A percentile compares a stretch with the other conserved stretches of the same genome.
phyloP scores from a whole-genome alignment of 1,140 invertebrate genomes.

The Gryon sp. region DNA sequence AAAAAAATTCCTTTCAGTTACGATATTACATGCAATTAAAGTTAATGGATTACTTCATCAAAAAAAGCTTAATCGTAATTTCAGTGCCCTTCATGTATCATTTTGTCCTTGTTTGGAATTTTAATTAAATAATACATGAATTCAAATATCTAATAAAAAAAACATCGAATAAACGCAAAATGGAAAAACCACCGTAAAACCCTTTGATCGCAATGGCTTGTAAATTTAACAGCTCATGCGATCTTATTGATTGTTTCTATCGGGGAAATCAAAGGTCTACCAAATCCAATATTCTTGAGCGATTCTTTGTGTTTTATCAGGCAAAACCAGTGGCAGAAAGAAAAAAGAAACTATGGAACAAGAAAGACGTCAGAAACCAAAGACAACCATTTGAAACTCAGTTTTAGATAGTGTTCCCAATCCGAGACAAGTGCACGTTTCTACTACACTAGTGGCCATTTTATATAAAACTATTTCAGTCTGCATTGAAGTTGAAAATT shows the following conservation, averaged over 20 bases:
- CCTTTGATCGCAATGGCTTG: constrained; percentile 45
- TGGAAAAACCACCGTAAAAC: constrained; percentile 33
- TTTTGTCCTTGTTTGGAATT: constrained; percentile 4
- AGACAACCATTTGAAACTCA: constrained; percentile 41
- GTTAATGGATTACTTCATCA: no score
- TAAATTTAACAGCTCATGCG: constrained; percentile 38
- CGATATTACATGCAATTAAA: no score
- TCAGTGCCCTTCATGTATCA: no score
- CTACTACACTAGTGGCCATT: constrained; percentile 20
- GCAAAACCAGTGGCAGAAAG: constrained; percentile 2
- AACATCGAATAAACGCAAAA: constrained; percentile 36
- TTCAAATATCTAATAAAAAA: constrained; percentile 12
- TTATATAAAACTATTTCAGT: constrained; percentile 26
- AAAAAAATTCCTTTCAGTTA: no score
- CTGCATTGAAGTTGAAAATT: constrained; percentile 19
- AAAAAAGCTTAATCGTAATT: no score
- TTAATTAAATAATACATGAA: no score
- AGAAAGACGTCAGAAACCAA: constrained; percentile 31
- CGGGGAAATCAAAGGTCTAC: constrained; percentile 52
- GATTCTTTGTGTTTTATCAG: constrained; percentile 60
- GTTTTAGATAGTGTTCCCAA: constrained; percentile 41
- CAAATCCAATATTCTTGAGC: constrained; percentile 55
- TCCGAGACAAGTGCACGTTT: constrained; percentile 4
- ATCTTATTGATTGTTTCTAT: constrained; percentile 39
- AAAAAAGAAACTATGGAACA: constrained; percentile 9